Evolutionary conservation across 1,140 invertebrate genomes (phyloP), one percentile per base, ranked within the genome.

Genomic region (Neodiprion virginianus): DNA sequence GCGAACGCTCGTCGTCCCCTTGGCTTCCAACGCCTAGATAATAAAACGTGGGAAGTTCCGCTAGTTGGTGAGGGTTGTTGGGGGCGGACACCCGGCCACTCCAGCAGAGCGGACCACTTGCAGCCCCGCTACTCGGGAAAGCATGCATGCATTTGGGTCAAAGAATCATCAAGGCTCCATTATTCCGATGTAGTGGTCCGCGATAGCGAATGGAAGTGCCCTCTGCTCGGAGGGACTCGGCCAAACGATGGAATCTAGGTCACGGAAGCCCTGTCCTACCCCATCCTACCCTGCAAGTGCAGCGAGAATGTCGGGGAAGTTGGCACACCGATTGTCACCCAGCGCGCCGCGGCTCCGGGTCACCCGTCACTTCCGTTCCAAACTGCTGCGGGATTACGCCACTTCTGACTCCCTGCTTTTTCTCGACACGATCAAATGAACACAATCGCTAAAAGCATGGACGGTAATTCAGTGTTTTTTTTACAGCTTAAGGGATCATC

Each of bases 81-180:
- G 17, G 17, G 17, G 17, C 17, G 17, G 17, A 21, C 17, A 21
- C 17, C 17, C 17, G 1, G 50, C 10, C n/a, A 53, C 50, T 53
- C 50, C 50, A 1, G 50, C 50, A 10, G 10, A 10, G 50, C 17
- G 50, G 10, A 53, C 50, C 50, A 53, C 50, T 53, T 53, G 10
- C 50, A 14, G 50, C 50, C 10, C 10, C n/a, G 50, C 10, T 53
- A 53, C 50, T 53, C 50, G n/a, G 50, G 50, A 53, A 53, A 21
- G 17, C 17, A 21, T 21, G 17, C 17, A 21, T 53, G 50, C 50
- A 53, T 53, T 53, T 53, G 50, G 50, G 50, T 53, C 50, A 53
- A 53, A 53, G 50, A 53, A 53, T 53, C 50, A 53, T 53, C 50
- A 53, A 53, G n/a, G 50, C 50, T 53, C 50, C 50, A 53, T 53